phyloP scores from a whole-genome alignment of 1,140 invertebrate species.

The Plutomurus gul region DNA sequence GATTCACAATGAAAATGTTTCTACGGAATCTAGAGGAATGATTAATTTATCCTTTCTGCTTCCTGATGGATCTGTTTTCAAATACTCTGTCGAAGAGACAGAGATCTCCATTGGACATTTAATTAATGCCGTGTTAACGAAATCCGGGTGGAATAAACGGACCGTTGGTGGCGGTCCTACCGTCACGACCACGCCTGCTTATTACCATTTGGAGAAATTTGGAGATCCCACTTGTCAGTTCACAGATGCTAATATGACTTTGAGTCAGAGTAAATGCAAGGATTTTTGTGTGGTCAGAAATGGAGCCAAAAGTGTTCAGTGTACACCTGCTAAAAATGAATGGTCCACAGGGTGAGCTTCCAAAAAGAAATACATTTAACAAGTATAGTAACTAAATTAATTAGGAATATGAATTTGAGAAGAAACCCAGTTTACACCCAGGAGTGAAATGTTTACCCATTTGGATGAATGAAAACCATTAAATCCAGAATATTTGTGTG shows the following conservation, averaged over 20 bases:
- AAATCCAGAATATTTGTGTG: no score
- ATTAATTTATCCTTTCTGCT: slow-evolving; percentile 46
- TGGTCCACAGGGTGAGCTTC: not conserved
- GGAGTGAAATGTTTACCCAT: no score
- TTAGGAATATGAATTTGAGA: no score
- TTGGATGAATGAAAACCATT: no score
- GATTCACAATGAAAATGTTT: slow-evolving; percentile 58
- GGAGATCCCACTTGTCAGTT: slow-evolving; percentile 39
- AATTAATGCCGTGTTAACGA: slow-evolving; percentile 24
- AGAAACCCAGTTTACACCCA: no score
- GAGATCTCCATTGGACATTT: slow-evolving; percentile 44
- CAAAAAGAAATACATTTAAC: no score
- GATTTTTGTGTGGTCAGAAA: slow-evolving; percentile 53
- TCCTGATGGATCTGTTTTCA: slow-evolving; percentile 44
- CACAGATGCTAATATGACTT: slow-evolving; percentile 30
- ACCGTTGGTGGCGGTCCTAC: not conserved
- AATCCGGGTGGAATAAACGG: slow-evolving; percentile 48
- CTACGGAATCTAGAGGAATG: not conserved
- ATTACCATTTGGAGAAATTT: slow-evolving; percentile 53
- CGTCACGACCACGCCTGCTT: not conserved
- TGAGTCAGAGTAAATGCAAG: slow-evolving; percentile 46
- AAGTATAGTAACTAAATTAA: no score
- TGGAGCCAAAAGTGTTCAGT: slow-evolving; percentile 52
- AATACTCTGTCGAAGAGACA: slow-evolving; percentile 14
- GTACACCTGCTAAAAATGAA: not conserved